These are phyloP conservation scores for Netta rufina DNA, from an alignment of 2,797 vertebrate species.

Conservation along the genomic window DNA sequence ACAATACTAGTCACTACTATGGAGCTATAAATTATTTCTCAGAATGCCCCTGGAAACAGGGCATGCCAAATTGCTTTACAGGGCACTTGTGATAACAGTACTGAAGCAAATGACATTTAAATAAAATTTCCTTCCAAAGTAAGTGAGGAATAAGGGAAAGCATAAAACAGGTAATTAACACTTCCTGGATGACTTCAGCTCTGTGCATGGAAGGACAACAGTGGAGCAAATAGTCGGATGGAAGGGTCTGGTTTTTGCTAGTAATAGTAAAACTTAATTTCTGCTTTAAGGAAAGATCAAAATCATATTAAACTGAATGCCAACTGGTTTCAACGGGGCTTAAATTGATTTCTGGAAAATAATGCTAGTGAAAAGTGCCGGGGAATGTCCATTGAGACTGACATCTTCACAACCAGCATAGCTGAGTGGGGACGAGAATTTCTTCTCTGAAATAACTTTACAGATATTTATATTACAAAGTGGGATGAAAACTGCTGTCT, in stretches of 20 bases:
- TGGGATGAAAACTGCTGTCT: background rate
- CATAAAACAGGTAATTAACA: background rate
- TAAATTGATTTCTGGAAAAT: background rate
- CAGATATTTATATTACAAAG: background rate
- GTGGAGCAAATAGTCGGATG: background rate
- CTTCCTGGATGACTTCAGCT: background rate
- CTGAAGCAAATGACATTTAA: slow-evolving; percentile 31
- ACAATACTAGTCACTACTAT: background rate
- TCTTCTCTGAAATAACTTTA: background rate
- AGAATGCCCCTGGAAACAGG: background rate
- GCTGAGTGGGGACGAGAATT: background rate
- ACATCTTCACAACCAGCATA: background rate
- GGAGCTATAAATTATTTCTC: slow-evolving; percentile 35
- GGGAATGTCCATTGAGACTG: background rate
- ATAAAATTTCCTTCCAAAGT: background rate
- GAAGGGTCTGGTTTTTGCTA: background rate
- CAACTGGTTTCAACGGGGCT: background rate
- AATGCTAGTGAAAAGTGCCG: background rate
- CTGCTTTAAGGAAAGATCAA: slow-evolving; percentile 3
- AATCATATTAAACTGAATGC: background rate
- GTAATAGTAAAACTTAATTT: background rate
- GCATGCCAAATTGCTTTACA: slow-evolving; percentile 31
- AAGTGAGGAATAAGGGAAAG: background rate
- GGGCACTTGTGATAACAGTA: background rate
- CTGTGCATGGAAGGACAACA: background rate